These are phyloP conservation scores for Elanoides forficatus DNA, from an alignment of 2,113 vertebrate genomes.

Conservation along the genomic window DNA sequence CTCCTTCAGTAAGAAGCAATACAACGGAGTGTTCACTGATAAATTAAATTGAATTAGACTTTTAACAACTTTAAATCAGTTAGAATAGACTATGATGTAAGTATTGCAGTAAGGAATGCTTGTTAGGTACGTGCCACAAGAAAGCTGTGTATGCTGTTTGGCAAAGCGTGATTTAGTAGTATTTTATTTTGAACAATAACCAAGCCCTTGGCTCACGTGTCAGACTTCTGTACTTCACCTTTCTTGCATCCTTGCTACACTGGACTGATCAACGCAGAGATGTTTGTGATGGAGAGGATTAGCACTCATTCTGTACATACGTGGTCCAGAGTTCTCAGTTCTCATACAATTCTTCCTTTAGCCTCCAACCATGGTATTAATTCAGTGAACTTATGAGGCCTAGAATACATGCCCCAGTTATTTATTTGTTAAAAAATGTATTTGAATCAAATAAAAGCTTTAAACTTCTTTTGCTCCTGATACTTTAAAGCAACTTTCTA, in stretches of 20 bases:
- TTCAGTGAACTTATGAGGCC: neutral
- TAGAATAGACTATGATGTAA: neutral
- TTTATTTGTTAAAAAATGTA: neutral
- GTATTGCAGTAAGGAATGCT: neutral
- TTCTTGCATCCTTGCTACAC: neutral
- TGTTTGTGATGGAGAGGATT: neutral
- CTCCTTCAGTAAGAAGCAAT: neutral
- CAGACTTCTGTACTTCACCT: neutral
- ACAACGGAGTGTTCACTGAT: neutral
- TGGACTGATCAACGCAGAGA: neutral
- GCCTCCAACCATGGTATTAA: no score
- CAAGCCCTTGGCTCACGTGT: neutral
- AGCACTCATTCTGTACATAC: neutral
- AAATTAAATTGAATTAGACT: neutral
- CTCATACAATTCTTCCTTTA: neutral
- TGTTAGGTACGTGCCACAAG: neutral
- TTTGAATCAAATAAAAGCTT: neutral
- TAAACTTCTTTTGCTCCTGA: neutral
- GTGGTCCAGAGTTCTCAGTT: neutral
- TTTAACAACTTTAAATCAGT: neutral
- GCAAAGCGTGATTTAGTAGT: neutral
- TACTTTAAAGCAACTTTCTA: neutral
- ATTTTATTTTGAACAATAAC: neutral
- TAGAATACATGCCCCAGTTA: neutral
- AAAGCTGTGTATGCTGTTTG: neutral